Percentiles rank a stretch among this genome's conserved stretches.
These are phyloP conservation scores for Drymodes brunneopygia DNA, from an alignment of 2,113 vertebrate genomes.

Conservation along the genomic window DNA sequence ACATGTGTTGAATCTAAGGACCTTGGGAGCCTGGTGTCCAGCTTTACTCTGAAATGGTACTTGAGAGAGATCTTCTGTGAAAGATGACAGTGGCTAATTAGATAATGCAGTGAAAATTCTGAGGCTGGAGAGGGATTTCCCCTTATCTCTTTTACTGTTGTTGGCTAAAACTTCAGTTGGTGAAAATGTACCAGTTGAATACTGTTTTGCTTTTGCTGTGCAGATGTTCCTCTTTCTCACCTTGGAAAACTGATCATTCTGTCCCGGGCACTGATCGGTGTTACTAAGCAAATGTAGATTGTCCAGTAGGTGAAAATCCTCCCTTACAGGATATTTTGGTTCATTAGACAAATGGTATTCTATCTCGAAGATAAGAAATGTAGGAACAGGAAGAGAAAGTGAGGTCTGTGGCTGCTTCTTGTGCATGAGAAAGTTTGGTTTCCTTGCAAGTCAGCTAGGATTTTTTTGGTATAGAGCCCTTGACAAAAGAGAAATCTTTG, in stretches of 20 bases:
- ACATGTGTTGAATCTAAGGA: rapidly evolving
- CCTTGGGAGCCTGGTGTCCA: background rate
- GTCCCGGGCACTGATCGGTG: background rate
- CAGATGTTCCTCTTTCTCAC: background rate
- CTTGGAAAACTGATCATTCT: background rate
- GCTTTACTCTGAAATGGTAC: background rate
- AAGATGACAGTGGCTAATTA: background rate
- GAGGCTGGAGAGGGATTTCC: background rate
- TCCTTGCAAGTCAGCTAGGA: background rate
- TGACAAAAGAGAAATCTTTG: background rate
- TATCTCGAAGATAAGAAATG: background rate
- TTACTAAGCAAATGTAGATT: background rate
- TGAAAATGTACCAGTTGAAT: background rate
- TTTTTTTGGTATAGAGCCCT: background rate
- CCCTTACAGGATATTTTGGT: background rate
- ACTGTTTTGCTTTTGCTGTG: background rate
- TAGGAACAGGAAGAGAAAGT: background rate
- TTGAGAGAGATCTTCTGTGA: background rate
- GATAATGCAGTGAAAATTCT: background rate
- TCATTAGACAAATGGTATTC: background rate
- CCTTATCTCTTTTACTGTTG: background rate
- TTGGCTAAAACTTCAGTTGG: background rate
- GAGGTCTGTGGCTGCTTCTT: background rate
- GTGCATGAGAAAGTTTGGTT: background rate
- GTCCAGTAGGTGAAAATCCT: background rate